Evolutionary conservation across 2,113 vertebrate species (phyloP), one percentile per base, ranked within the genome.

Genomic region (Nesospiza acunhae): DNA sequence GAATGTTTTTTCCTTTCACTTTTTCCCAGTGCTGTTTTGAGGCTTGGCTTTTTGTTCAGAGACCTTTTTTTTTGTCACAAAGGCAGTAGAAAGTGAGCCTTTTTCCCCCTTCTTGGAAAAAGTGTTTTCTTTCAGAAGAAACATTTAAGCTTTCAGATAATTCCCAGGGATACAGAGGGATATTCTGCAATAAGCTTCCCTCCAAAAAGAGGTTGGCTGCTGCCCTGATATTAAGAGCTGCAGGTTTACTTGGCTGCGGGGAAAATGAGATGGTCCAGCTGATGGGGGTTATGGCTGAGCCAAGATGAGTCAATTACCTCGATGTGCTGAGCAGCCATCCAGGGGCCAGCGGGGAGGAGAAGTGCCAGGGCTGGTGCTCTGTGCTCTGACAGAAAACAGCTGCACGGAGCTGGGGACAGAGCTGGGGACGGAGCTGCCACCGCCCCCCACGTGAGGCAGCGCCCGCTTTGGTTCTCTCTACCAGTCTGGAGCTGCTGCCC

Each of bases 291-390:
- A 85, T 39, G 87, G 11, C 94, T 94, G 91, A 96, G 96, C 96
- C 96, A 97, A 83, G 95, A 96, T 69, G 93, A 97, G 93, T 94
- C 95, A 91, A 96, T 97, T 95, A 96, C 74, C 89, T 73, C 93
- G 2, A 50, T 77, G 91, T 93, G 94, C 91, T 73, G 93, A 93
- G 93, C 94, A 88, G 89, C 87, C 95, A 77, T 30, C 81, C 94
- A 69, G 91, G 62, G 91, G 41, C 55, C 77, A 85, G 93, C 63
- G 2, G 74, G 41, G 50, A 94, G 74, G 56, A 89, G 62, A 27
- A 46, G 44, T 50, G 94, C 91, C 94, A 93, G 72, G 94, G 44
- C 76, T 82, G 1, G 0, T 41, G 13, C 79, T 88, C 77, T 18
- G 86, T 2, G 0, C 67, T 62, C 76, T 93, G 95, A 94, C 95